phyloP scores from a whole-genome alignment of 1,140 invertebrate species.

The Neodiprion fabricii region DNA sequence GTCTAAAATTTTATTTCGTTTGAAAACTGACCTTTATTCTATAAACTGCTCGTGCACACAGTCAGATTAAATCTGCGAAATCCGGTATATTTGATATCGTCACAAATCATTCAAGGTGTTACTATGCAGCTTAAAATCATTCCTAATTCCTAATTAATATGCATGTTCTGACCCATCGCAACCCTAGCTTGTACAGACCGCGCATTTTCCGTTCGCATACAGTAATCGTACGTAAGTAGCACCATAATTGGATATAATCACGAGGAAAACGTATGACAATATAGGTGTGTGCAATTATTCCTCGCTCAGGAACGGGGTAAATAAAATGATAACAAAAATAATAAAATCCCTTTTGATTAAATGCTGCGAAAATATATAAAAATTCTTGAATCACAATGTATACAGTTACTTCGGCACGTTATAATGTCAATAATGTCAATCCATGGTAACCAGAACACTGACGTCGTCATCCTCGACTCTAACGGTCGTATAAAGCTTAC shows the following conservation, averaged over 20 bases:
- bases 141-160: not conserved
- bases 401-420: not conserved
- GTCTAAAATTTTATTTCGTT: not conserved
- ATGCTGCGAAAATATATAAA: not conserved
- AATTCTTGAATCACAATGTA: not conserved
- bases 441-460: slow-evolving; percentile 11
- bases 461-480: slow-evolving; percentile 11
- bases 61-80: not conserved
- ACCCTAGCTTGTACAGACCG: too few species aligned
- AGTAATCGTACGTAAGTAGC: too few species aligned
- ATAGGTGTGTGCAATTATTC: too few species aligned
- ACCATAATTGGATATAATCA: too few species aligned
- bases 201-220: too few species aligned
- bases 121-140: not conserved
- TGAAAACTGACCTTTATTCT: not conserved
- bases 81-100: not conserved
- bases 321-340: not conserved
- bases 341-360: not conserved
- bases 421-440: not conserved
- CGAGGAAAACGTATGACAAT: too few species aligned
- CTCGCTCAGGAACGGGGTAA: not conserved
- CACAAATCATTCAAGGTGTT: too few species aligned
- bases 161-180: not conserved
- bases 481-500: slow-evolving; percentile 11
- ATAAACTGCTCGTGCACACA: not conserved